These are phyloP conservation scores for rabbit (Oryctolagus cuniculus) DNA, from an alignment of 2,113 vertebrate genomes.

Conservation along the genomic window DNA sequence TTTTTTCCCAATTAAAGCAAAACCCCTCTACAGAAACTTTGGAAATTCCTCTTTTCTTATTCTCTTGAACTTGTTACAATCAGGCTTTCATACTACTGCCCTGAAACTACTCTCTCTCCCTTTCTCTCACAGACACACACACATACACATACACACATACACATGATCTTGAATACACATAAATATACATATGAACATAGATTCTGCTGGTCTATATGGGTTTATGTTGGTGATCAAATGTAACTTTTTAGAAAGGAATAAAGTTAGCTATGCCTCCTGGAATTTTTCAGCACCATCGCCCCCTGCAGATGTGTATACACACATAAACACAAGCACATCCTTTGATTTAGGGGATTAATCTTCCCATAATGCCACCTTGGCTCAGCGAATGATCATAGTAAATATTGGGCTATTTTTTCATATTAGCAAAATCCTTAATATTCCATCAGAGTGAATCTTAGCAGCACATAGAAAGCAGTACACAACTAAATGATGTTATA, in stretches of 20 bases:
- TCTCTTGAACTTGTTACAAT: not conserved
- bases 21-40: not conserved
- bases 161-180: not conserved
- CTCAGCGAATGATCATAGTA: slow-evolving; percentile 22
- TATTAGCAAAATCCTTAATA: not conserved
- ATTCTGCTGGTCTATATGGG: not conserved
- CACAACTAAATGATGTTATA: not conserved
- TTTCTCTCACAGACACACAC: not conserved
- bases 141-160: not conserved
- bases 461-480: not conserved
- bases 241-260: not conserved
- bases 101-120: not conserved
- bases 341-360: slow-evolving; percentile 26
- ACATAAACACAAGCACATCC: not conserved
- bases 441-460: slow-evolving; percentile 16
- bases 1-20: not conserved
- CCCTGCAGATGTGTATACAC: not conserved
- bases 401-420: slow-evolving; percentile 22
- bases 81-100: not conserved
- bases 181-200: not conserved
- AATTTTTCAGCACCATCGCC: not conserved
- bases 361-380: not conserved
- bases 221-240: not conserved
- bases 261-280: not conserved
- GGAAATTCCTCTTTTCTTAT: not conserved